phyloP scores from a whole-genome alignment of 2,888 invertebrate species.

The Argyresthia albistria region DNA sequence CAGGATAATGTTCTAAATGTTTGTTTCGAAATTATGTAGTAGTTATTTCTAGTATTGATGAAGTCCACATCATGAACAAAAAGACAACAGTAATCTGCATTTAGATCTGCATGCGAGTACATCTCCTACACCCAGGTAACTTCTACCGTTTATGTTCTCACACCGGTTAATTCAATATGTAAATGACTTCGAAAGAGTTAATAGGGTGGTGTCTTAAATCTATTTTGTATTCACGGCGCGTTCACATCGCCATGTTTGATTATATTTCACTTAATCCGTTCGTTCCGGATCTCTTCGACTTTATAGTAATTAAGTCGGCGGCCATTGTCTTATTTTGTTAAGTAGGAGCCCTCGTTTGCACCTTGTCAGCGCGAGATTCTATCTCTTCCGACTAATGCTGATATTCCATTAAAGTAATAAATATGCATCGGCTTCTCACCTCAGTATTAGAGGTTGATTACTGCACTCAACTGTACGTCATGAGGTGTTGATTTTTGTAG shows the following conservation, averaged over 20 bases:
- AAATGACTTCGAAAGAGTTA: background rate
- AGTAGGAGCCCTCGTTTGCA: conserved; percentile 51
- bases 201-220: conserved; percentile 1
- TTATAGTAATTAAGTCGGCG: conserved; percentile 60
- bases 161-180: too few species aligned
- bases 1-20: too few species aligned
- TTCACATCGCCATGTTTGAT: conserved; percentile 51
- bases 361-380: conserved; percentile 70
- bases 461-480: conserved; percentile 54
- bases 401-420: conserved; percentile 70
- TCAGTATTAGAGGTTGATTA: conserved; percentile 60
- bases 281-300: conserved; percentile 54
- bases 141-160: too few species aligned
- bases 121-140: too few species aligned
- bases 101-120: too few species aligned
- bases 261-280: conserved; percentile 63
- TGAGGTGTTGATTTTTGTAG: conserved; percentile 53
- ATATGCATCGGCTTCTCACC: conserved; percentile 60
- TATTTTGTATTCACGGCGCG: conserved; percentile 27
- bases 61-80: too few species aligned
- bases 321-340: conserved; percentile 57
- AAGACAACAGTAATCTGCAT: too few species aligned
- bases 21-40: too few species aligned
- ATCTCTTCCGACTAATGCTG: conserved; percentile 60
- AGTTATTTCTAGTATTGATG: too few species aligned